A percentile compares a stretch with the other conserved stretches of the same genome.
phyloP scores from a whole-genome alignment of 2,113 vertebrate genomes.

The Phodopus roborovskii region DNA sequence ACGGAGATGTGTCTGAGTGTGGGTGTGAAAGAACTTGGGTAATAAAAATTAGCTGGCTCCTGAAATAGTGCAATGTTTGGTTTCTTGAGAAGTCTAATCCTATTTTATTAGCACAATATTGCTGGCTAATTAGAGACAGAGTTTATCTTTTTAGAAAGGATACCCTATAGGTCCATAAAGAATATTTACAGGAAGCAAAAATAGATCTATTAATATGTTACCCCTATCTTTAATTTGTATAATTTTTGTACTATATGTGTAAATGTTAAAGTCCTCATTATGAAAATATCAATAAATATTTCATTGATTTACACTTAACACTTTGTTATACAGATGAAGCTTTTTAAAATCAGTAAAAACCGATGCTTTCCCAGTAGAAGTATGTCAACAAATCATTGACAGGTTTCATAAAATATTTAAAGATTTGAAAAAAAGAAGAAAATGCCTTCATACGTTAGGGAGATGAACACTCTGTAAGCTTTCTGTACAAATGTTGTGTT shows the following conservation, averaged over 20 bases:
- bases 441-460: slow-evolving; percentile 81
- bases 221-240: slow-evolving; percentile 88
- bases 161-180: slow-evolving; percentile 87
- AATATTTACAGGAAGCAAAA: slow-evolving; percentile 88
- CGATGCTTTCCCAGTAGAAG: slow-evolving; percentile 82
- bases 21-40: slow-evolving; percentile 85
- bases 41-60: slow-evolving; percentile 87
- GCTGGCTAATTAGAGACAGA: slow-evolving; percentile 91
- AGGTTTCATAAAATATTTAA: slow-evolving; percentile 85
- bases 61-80: slow-evolving; percentile 90
- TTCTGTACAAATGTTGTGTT: slow-evolving; percentile 85
- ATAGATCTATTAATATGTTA: slow-evolving; percentile 86
- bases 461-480: slow-evolving; percentile 81
- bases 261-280: slow-evolving; percentile 87
- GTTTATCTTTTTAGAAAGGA: slow-evolving; percentile 91
- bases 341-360: slow-evolving; percentile 86
- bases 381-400: slow-evolving; percentile 80
- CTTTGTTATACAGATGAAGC: slow-evolving; percentile 87
- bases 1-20: slow-evolving; percentile 85
- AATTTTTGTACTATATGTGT: slow-evolving; percentile 90
- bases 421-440: slow-evolving; percentile 85
- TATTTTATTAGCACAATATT: slow-evolving; percentile 94
- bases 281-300: slow-evolving; percentile 84
- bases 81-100: slow-evolving; percentile 88
- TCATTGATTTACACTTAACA: slow-evolving; percentile 87